phyloP scores from a whole-genome alignment of 2,113 vertebrate species.

The Lepidothrix coronata region DNA sequence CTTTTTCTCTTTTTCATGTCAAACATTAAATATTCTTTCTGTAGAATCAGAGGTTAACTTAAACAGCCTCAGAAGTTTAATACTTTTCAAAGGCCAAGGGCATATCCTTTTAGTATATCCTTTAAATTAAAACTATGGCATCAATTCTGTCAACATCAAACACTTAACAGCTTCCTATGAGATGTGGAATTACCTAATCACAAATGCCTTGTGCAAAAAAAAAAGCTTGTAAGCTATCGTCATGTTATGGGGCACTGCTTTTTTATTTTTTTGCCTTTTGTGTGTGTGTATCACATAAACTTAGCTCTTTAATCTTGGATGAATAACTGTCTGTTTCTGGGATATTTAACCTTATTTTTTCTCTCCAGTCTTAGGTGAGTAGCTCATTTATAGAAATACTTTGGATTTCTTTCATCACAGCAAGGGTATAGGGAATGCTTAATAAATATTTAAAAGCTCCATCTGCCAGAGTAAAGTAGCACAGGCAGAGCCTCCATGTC shows the following conservation, averaged over 20 bases:
- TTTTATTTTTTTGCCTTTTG: not conserved
- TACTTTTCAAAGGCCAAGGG: not conserved
- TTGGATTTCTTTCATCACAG: not conserved
- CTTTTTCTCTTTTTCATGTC: not conserved
- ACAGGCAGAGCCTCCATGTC: not conserved
- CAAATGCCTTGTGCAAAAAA: not conserved
- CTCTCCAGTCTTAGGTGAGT: not conserved
- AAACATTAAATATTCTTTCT: not conserved
- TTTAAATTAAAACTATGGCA: not conserved
- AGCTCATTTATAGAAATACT: not conserved
- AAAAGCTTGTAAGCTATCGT: not conserved
- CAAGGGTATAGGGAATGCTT: not conserved
- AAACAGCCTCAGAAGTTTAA: not conserved
- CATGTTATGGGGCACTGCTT: not conserved
- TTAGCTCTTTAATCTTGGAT: not conserved
- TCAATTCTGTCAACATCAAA: not conserved
- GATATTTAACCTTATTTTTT: not conserved
- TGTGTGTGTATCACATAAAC: not conserved
- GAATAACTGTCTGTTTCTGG: not conserved
- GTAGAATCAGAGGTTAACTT: not conserved
- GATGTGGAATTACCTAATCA: not conserved
- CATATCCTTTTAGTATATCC: not conserved
- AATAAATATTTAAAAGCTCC: constrained; percentile 37
- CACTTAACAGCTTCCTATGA: not conserved
- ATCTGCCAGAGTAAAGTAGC: not conserved